Evolutionary conservation across 2,888 invertebrate species (phyloP).

Genomic region (Pteria penguin): DNA sequence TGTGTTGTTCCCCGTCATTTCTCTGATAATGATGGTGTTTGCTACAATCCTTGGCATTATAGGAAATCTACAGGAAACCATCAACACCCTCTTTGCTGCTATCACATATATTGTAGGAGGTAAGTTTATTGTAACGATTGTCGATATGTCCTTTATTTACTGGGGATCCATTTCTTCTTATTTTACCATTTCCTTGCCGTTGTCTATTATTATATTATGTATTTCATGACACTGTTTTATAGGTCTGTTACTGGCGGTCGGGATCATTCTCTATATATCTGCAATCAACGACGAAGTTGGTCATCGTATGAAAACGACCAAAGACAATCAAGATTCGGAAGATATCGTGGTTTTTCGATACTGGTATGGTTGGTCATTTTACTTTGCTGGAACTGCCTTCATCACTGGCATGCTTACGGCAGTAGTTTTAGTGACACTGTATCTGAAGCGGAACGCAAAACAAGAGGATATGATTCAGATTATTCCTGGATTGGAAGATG

Average conservation of each 20-base stretch:
- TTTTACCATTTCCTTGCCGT: no score
- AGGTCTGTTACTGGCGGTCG: conserved; percentile 76
- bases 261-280: conserved; percentile 77
- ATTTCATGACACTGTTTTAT: conserved; percentile 48
- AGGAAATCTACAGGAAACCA: conserved; percentile 73
- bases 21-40: conserved; percentile 71
- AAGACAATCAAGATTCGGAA: conserved; percentile 62
- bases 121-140: no score
- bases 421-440: conserved; percentile 75
- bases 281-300: conserved; percentile 78
- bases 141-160: no score
- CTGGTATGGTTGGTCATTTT: conserved; percentile 78
- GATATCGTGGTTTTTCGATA: conserved; percentile 60
- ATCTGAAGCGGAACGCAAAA: conserved; percentile 70
- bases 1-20: conserved; percentile 71
- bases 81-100: conserved; percentile 74
- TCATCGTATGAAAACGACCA: conserved; percentile 66
- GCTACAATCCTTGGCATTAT: conserved; percentile 72
- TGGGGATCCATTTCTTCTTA: no score
- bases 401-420: conserved; percentile 74
- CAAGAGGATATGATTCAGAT: conserved; percentile 69
- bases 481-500: conserved; percentile 71
- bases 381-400: conserved; percentile 76
- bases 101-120: conserved; percentile 75
- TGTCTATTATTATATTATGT: no score